phyloP scores from a whole-genome alignment of 2,888 invertebrate genomes.

The Bimastos eiseni region DNA sequence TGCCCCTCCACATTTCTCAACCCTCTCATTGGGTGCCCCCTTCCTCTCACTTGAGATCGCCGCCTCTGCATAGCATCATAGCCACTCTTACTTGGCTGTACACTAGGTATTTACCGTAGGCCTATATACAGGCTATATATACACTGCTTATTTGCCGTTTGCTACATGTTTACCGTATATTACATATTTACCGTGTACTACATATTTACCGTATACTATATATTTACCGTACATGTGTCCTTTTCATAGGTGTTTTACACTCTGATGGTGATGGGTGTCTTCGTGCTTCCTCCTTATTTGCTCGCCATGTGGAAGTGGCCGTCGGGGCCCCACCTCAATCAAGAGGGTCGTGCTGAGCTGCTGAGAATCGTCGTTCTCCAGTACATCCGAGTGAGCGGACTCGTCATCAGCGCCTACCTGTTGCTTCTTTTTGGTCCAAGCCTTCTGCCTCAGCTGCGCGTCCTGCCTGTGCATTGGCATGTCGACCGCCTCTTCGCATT shows the following conservation, averaged over 20 bases:
- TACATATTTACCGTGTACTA: too few species aligned
- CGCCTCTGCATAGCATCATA: too few species aligned
- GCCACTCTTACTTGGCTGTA: too few species aligned
- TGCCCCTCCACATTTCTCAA: too few species aligned
- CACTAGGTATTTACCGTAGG: too few species aligned
- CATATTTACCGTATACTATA: not conserved
- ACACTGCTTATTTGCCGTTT: too few species aligned
- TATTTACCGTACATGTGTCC: not conserved
- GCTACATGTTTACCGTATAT: too few species aligned
- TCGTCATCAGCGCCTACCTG: conserved; percentile 24
- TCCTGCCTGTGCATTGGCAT: conserved; percentile 30
- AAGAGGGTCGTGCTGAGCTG: not conserved
- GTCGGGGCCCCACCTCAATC: conserved; percentile 21
- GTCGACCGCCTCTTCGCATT: conserved; percentile 34
- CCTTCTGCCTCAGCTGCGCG: not conserved
- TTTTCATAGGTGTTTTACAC: conserved; percentile 33
- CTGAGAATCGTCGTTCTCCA: not conserved
- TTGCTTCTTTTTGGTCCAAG: not conserved
- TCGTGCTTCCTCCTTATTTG: conserved; percentile 34
- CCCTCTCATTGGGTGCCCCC: too few species aligned
- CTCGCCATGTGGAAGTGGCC: conserved; percentile 37
- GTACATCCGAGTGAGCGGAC: conserved; percentile 19
- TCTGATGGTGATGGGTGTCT: conserved; percentile 33
- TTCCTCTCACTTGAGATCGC: too few species aligned
- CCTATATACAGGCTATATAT: too few species aligned